A percentile compares a stretch with the other conserved stretches of the same genome.
Conservation (phyloP, 2,888 invertebrate genomes). For the Caenorhabditis wallacei region DNA sequence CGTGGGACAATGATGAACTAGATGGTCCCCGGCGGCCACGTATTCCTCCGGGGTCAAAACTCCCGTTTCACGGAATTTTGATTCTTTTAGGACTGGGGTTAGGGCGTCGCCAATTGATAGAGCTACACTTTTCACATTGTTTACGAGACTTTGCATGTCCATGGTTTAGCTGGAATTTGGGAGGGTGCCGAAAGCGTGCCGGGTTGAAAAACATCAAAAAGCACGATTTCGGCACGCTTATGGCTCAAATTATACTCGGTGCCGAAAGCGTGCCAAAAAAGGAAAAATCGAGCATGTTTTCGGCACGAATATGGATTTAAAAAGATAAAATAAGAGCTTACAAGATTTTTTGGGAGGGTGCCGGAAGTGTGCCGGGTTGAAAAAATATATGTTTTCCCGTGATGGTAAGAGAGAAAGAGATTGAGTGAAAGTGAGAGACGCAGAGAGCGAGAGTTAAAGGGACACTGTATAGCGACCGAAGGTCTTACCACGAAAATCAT, state of each 20-base stretch:
- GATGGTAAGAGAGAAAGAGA: no score
- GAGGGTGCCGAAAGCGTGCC: background rate
- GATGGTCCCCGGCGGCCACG: conserved; percentile 97
- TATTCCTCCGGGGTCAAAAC: conserved; percentile 98
- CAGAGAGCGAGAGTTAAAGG: no score
- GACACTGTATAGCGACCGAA: no score
- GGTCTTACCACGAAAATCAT: no score
- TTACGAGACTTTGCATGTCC: conserved; percentile 95
- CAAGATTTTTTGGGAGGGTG: background rate
- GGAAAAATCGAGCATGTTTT: no score
- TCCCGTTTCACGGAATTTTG: conserved; percentile 95
- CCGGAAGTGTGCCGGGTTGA: background rate
- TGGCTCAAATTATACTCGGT: no score
- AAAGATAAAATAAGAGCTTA: no score
- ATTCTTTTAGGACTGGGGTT: conserved; percentile 94
- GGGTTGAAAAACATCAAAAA: background rate
- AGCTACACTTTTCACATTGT: conserved; percentile 95
- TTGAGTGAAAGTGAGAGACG: no score
- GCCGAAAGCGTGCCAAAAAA: no score
- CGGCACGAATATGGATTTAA: no score
- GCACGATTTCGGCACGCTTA: no score
- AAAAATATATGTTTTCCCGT: no score
- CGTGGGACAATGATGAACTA: conserved; percentile 99
- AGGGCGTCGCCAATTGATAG: conserved; percentile 96
- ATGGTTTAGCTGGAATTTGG: conserved; percentile 16